Evolutionary conservation across 2,113 vertebrate species (phyloP).

Genomic region (Syrmaticus mikado): DNA sequence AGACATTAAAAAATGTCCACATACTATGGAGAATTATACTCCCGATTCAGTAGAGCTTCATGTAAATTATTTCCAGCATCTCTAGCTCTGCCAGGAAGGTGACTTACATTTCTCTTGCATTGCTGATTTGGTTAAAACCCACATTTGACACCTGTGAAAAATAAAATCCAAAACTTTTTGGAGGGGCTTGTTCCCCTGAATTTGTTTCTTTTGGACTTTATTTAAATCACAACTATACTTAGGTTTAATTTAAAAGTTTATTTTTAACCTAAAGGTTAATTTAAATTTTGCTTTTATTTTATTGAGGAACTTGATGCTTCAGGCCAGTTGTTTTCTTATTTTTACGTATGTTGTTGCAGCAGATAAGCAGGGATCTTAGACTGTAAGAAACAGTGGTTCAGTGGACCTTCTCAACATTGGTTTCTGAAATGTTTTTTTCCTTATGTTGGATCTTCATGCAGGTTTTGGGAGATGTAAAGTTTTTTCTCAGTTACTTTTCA

Average conservation of each 20-base stretch:
- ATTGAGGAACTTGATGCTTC: background rate
- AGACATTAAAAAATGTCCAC: background rate
- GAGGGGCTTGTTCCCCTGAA: background rate
- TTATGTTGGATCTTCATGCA: background rate
- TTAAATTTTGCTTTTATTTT: background rate
- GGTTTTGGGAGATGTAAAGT: background rate
- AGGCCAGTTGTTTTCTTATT: background rate
- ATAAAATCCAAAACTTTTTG: background rate
- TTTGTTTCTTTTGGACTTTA: background rate
- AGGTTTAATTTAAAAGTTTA: background rate
- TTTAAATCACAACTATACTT: background rate
- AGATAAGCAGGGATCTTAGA: background rate
- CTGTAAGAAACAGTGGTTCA: background rate
- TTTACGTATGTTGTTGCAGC: background rate
- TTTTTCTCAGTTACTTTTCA: background rate
- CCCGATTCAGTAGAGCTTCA: background rate
- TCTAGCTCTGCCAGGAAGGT: background rate
- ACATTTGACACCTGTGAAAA: background rate
- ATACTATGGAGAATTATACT: rapidly evolving
- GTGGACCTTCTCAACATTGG: background rate
- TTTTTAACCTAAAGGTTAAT: background rate
- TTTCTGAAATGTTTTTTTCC: background rate
- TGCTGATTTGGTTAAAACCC: background rate
- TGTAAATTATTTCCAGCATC: background rate
- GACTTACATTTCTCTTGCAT: background rate